A percentile compares a stretch with the other conserved stretches of the same genome.
phyloP scores from a whole-genome alignment of 2,797 vertebrate genomes.

The Eurystomus glaucurus region DNA sequence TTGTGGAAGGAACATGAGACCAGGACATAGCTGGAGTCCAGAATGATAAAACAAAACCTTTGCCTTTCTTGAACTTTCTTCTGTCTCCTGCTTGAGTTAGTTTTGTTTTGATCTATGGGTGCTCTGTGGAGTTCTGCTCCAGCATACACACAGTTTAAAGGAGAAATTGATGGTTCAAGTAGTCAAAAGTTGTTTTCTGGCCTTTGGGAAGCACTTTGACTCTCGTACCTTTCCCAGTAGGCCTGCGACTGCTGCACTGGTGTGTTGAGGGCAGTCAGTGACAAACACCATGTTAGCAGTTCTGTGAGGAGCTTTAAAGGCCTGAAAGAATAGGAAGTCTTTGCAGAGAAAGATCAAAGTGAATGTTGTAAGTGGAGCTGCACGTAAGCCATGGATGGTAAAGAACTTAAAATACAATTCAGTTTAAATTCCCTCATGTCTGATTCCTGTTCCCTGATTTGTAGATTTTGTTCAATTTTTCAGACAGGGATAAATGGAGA shows the following conservation, averaged over 20 bases:
- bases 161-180: background rate
- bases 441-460: background rate
- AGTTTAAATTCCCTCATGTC: background rate
- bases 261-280: too few relatives aligned
- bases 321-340: background rate
- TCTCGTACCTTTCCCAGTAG: rapidly evolving
- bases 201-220: background rate
- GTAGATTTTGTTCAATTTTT: background rate
- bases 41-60: background rate
- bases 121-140: background rate
- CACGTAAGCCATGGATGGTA: background rate
- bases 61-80: background rate
- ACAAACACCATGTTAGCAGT: background rate
- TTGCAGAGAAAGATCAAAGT: background rate
- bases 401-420: background rate
- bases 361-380: background rate
- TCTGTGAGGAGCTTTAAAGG: background rate
- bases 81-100: background rate
- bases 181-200: background rate
- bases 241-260: rapidly evolving
- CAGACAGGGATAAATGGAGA: background rate
- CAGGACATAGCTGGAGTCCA: background rate
- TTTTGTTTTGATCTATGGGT: background rate
- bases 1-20: background rate
- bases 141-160: background rate